Evolutionary conservation across 2,888 invertebrate genomes (phyloP), one percentile per base, ranked within the genome.

Genomic region (Gymnosoma rotundatum): DNA sequence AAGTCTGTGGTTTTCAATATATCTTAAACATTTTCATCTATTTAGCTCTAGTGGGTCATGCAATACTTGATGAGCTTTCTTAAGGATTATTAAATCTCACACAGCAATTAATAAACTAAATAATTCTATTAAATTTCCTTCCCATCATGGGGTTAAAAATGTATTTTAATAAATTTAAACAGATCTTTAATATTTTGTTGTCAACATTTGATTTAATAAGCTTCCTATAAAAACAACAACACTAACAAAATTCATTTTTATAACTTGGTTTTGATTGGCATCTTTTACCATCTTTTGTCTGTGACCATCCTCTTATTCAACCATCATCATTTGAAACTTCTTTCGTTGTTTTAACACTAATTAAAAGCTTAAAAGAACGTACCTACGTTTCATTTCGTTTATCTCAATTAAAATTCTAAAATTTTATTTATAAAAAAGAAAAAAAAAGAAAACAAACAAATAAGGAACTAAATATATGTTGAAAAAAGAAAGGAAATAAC

Each of bases 361-460:
- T 78, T 78, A 2, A 75, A 82, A 48, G 5, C 14, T 18, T 10
- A 7, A 5, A 67, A 74, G 21, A 66, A 78, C 32, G 6, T 21
- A 78, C 32, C 3, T 21, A 36, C 16, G 16, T 74, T 74, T 81
- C n/a, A 42, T 67, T 72, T 42, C 50, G 38, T 72, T 83, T 73
- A 70, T 48, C 50, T 69, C 66, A 81, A 70, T 84, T 74, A 64
- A 73, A 70, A 78, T 74, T 81, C 84, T 84, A 78, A 78, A 70
- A 61, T 84, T 84, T 61, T 66, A 80, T 42, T 67, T 60, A 18
- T 7, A n/a, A 21, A 20, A 42, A 69, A 50, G 14, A 48, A 60
- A 56, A 50, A n/a, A 48, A 60, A 56, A 58, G 5, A 2, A 10
- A 67, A 38, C 25, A 76, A 42, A 38, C 36, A n/a, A 69, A 61